Evolutionary conservation across 2,888 invertebrate species (phyloP).

Genomic region (Mystacides longicornis): DNA sequence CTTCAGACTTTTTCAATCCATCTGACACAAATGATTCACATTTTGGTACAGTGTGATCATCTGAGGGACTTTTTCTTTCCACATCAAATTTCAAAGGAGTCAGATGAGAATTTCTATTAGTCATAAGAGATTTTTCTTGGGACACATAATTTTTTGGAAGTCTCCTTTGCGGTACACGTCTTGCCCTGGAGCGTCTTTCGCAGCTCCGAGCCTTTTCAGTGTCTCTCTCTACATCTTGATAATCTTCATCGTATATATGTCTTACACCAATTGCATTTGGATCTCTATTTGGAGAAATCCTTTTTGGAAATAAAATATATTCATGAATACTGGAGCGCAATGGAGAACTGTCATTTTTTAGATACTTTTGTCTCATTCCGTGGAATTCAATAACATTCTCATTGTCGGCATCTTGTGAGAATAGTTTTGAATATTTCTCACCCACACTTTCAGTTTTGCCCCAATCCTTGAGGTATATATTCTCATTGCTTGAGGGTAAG

Average conservation of each 20-base stretch:
- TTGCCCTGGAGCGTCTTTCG: constrained; percentile 21
- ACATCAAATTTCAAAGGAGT: not conserved
- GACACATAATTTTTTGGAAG: constrained; percentile 1
- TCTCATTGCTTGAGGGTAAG: constrained; percentile 13
- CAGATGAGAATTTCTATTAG: not conserved
- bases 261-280: constrained; percentile 30
- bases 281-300: constrained; percentile 34
- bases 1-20: not conserved
- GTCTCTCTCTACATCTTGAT: constrained; percentile 15
- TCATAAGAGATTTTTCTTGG: not conserved
- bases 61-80: not conserved
- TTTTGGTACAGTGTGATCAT: not conserved
- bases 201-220: constrained; percentile 20
- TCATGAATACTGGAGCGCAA: constrained; percentile 32
- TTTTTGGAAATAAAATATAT: constrained; percentile 28
- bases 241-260: constrained; percentile 3
- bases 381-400: constrained; percentile 27
- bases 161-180: constrained; percentile 18
- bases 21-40: not conserved
- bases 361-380: constrained; percentile 22
- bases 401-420: constrained; percentile 26
- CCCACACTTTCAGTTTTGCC: constrained; percentile 14
- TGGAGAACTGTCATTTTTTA: constrained; percentile 35
- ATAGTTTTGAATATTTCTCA: constrained; percentile 22
- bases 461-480: constrained; percentile 15